These are phyloP conservation scores for Camponotus pennsylvanicus DNA, from an alignment of 1,140 invertebrate genomes.

Conservation along the genomic window DNA sequence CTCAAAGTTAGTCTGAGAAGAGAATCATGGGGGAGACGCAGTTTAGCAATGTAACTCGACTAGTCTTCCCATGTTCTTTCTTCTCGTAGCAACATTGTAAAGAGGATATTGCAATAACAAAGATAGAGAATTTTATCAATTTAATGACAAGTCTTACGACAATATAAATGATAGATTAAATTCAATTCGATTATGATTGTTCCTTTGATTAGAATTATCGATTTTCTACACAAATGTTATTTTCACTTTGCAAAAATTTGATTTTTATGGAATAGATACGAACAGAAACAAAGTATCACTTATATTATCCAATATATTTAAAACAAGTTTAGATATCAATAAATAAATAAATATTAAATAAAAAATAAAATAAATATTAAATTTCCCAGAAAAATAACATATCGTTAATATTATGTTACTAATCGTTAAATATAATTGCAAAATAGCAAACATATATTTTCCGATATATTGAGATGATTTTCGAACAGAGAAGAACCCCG, in stretches of 20 bases:
- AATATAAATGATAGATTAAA: not conserved
- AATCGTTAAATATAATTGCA: not conserved
- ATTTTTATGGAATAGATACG: not conserved
- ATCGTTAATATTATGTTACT: not conserved
- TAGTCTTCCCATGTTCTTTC: not conserved
- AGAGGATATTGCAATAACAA: not conserved
- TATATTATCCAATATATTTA: not conserved
- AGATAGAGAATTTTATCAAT: not conserved
- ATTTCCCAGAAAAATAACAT: not conserved
- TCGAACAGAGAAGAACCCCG: not conserved
- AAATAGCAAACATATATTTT: constrained; percentile 3
- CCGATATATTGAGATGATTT: not conserved
- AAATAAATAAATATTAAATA: not conserved
- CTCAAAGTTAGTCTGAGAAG: constrained; percentile 2
- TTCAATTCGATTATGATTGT: constrained; percentile 5
- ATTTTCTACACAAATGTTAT: not conserved
- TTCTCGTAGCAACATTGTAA: not conserved
- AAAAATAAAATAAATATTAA: not conserved
- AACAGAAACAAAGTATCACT: not conserved
- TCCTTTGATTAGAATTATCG: not conserved
- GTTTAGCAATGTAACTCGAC: not conserved
- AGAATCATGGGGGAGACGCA: not conserved
- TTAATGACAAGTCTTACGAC: not conserved
- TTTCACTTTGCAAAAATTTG: not conserved
- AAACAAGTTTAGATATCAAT: not conserved